Conservation (phyloP, 1,140 invertebrate genomes). For the Trichonephila inaurata region DNA sequence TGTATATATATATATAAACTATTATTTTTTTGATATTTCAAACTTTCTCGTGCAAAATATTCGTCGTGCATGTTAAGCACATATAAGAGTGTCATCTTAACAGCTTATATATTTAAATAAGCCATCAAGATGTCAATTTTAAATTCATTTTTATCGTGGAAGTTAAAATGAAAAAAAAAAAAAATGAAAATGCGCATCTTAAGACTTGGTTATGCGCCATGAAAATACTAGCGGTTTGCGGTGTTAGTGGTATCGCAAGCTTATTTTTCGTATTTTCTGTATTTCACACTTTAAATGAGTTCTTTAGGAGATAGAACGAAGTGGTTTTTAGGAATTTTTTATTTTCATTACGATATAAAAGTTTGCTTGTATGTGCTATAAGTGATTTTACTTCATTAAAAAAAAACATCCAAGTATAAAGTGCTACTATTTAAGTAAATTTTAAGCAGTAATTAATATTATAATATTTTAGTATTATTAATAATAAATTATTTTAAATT, state of each 20-base stretch:
- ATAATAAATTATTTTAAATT: no score
- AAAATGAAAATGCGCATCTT: neutral
- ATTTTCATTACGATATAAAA: neutral
- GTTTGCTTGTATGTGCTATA: neutral
- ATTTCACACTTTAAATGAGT: neutral
- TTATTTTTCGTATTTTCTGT: conserved; percentile 1
- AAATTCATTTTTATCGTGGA: conserved; percentile 63
- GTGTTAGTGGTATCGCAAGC: neutral
- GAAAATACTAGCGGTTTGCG: neutral
- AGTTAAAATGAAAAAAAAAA: neutral
- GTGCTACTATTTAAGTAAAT: no score
- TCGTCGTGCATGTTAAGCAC: neutral
- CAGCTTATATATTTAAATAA: conserved; percentile 72
- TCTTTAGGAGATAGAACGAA: neutral
- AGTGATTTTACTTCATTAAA: no score
- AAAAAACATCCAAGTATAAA: no score
- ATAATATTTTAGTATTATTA: no score
- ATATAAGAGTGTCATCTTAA: conserved; percentile 4
- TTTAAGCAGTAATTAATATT: no score
- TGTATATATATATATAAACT: neutral
- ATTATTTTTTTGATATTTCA: conserved; percentile 35
- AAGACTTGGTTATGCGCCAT: neutral
- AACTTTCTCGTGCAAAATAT: neutral
- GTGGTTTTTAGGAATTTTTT: neutral
- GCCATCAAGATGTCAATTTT: conserved; percentile 67